Evolutionary conservation across 2,888 invertebrate species (phyloP), one percentile per base, ranked within the genome.

Genomic region (Argyra leucocephala): DNA sequence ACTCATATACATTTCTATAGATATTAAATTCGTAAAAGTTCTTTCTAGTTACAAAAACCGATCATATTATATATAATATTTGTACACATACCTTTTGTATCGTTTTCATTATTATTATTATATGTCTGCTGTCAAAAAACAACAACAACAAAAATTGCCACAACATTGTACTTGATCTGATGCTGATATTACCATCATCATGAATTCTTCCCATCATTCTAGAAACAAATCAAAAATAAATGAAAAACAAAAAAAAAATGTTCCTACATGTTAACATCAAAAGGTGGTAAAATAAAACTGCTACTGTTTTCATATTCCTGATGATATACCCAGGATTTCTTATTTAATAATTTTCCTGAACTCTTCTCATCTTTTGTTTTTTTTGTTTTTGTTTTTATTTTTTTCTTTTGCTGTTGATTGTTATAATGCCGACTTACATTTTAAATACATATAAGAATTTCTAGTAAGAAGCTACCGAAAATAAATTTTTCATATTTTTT

Each of bases 231-330:
- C 48, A 48, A 18, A 18, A 48, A 48, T 10, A 31, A 31, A 31
- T 10, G 12, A 31, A 31, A 31, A 31, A 31, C 7, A 48, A 48
- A 12, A 15, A 37, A 15, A 15, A 15, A 48, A 48, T 18, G 5
- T 48, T 6, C 12, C 48, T 2, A 5, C 15, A 48, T 48, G 18
- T 48, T 5, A 48, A n/a, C 15, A 48, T 37, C 48, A 48, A 48
- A 48, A 48, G 48, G 18, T 48, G 48, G 15, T 48, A 48, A 5
- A 48, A 48, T 18, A 48, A 48, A 48, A 48, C 15, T 48, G 48
- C 48, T 48, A 48, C 48, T 18, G 48, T 48, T 48, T 48, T 48
- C 48, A 48, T 48, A 48, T 48, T 48, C 48, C 18, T 48, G 48
- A 5, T 15, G 15, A 5, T 3, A 37, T 10, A 3, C 3, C 5